Percentiles rank a stretch among this genome's conserved stretches.
Conservation (phyloP, 2,888 invertebrate genomes). For the Diadegma fenestrale region DNA sequence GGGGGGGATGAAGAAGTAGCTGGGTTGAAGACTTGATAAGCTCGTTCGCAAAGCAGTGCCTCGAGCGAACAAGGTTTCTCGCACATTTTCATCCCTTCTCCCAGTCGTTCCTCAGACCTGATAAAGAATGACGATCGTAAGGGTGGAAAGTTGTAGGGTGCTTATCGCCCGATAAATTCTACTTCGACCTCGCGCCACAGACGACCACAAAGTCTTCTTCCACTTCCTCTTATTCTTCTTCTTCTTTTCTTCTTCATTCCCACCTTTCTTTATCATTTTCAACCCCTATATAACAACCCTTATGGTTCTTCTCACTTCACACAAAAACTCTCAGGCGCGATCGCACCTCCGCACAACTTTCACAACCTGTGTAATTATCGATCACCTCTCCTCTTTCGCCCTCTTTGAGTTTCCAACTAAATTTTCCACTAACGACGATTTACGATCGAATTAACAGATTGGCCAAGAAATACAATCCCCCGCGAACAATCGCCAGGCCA, state of each 20-base stretch:
- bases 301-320: constrained; percentile 15
- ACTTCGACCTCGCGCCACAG: constrained; percentile 74
- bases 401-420: constrained; percentile 75
- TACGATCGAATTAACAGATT: constrained; percentile 83
- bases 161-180: constrained; percentile 82
- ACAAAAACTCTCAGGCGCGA: constrained; percentile 26
- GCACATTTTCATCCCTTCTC: constrained; percentile 40
- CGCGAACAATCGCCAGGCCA: constrained; percentile 4
- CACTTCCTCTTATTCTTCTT: constrained; percentile 58
- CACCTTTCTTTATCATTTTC: constrained; percentile 18
- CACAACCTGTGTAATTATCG: constrained; percentile 80
- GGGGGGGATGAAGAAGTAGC: constrained; percentile 20
- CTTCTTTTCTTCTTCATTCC: constrained; percentile 30
- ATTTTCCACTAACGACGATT: constrained; percentile 82
- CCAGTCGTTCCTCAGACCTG: constrained; percentile 66
- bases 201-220: constrained; percentile 66
- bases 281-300: constrained; percentile 30
- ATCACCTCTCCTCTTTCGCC: constrained; percentile 67
- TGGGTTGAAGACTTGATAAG: constrained; percentile 67
- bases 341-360: constrained; percentile 63
- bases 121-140: constrained; percentile 81
- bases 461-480: constrained; percentile 59
- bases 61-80: constrained; percentile 48
- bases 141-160: constrained; percentile 79
- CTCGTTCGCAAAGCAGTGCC: constrained; percentile 64